Conservation (phyloP, 2,797 vertebrate genomes). For the Lepilemur septentrionalis region DNA sequence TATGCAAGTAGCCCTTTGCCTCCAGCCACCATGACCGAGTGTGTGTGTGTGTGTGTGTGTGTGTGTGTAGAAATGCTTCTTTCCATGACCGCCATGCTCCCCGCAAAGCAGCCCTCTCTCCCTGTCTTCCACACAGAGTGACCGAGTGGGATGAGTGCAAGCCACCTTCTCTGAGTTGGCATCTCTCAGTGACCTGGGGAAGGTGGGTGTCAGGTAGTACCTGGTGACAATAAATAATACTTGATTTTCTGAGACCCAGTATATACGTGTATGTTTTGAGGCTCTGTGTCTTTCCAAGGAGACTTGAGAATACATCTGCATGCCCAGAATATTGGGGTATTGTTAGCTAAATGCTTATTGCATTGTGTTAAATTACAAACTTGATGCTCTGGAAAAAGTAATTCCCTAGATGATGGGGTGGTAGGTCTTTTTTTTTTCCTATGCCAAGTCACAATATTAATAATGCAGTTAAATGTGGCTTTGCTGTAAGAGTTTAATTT, state of each 20-base stretch:
- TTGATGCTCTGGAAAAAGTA: neutral
- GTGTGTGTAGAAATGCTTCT: neutral
- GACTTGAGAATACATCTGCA: neutral
- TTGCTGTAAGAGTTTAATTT: conserved; percentile 52
- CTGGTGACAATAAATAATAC: neutral
- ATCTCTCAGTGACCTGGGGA: neutral
- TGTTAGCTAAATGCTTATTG: neutral
- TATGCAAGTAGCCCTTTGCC: neutral
- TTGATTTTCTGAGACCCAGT: neutral
- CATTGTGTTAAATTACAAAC: neutral
- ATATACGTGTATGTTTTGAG: neutral
- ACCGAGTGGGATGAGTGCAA: neutral
- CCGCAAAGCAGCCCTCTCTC: neutral
- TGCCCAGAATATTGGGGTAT: neutral
- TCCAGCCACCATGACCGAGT: neutral
- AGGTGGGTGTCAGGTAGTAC: neutral
- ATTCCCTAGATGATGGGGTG: neutral
- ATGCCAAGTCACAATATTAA: conserved; percentile 36
- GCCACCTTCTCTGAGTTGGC: neutral
- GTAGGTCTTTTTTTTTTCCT: neutral
- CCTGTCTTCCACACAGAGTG: neutral
- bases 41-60: no score
- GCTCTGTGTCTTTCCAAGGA: neutral
- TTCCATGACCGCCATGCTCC: neutral
- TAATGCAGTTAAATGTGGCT: neutral